Evolutionary conservation across 2,888 invertebrate genomes (phyloP).

Genomic region (Rhamphomyia laevipes): DNA sequence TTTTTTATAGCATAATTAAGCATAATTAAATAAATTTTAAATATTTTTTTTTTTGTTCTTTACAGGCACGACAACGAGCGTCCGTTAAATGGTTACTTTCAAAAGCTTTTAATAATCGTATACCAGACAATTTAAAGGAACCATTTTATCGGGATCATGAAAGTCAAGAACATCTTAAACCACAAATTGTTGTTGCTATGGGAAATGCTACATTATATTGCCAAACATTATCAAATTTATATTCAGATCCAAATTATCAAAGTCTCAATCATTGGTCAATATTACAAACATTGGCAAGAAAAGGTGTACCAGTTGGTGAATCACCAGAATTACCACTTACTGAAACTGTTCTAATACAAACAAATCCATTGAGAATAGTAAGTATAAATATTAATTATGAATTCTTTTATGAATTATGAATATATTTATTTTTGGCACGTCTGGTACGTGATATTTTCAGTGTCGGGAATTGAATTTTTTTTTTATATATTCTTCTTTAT

Average conservation of each 20-base stretch:
- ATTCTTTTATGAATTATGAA: not conserved
- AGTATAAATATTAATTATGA: slow-evolving; percentile 24
- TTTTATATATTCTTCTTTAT: not conserved
- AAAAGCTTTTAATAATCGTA: slow-evolving; percentile 91
- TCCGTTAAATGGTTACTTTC: slow-evolving; percentile 93
- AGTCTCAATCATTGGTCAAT: slow-evolving; percentile 93
- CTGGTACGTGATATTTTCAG: not conserved
- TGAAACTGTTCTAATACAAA: slow-evolving; percentile 91
- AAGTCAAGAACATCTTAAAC: slow-evolving; percentile 89
- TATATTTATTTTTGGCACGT: slow-evolving; percentile 1
- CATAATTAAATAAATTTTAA: too few species aligned
- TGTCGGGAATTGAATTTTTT: too few species aligned
- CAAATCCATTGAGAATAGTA: slow-evolving; percentile 89
- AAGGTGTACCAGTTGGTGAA: slow-evolving; percentile 78
- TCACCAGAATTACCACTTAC: slow-evolving; percentile 80
- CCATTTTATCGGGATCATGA: slow-evolving; percentile 93
- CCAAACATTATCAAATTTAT: slow-evolving; percentile 85
- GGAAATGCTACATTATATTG: slow-evolving; percentile 93
- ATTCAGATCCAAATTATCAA: slow-evolving; percentile 92
- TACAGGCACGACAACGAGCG: slow-evolving; percentile 90
- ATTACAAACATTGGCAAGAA: slow-evolving; percentile 81
- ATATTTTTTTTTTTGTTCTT: slow-evolving; percentile 30
- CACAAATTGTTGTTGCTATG: slow-evolving; percentile 76
- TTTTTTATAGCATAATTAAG: too few species aligned
- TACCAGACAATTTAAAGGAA: slow-evolving; percentile 83